Conservation (phyloP, 2,888 invertebrate genomes). For the Pycnomerus fuliginosus region DNA sequence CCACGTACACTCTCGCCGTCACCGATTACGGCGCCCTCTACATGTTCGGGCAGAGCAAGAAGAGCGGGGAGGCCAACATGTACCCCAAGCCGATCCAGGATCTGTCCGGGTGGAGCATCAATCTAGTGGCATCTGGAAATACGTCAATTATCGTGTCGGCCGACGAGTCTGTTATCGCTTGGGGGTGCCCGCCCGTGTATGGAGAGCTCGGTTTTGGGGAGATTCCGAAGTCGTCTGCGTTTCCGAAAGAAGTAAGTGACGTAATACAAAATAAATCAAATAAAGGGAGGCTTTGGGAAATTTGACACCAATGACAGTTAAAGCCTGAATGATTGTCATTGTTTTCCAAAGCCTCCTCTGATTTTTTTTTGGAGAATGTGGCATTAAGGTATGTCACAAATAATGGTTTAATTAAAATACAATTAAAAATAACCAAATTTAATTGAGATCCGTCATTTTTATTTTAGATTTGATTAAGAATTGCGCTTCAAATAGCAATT, state of each 20-base stretch:
- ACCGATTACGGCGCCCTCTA: slow-evolving; percentile 75
- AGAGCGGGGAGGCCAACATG: slow-evolving; percentile 94
- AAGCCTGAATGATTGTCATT: too few relatives aligned
- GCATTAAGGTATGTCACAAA: too few relatives aligned
- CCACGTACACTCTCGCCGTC: slow-evolving; percentile 82
- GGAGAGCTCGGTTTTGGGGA: slow-evolving; percentile 93
- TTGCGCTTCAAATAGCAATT: too few relatives aligned
- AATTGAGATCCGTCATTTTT: too few relatives aligned
- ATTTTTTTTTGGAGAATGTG: too few relatives aligned
- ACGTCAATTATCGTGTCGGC: slow-evolving; percentile 86
- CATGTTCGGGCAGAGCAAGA: slow-evolving; percentile 89
- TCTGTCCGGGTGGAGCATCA: slow-evolving; percentile 89
- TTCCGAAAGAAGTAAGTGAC: slow-evolving; percentile 83
- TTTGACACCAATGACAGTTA: too few relatives aligned
- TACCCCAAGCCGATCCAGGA: slow-evolving; percentile 94
- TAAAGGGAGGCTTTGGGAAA: too few relatives aligned
- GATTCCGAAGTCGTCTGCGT: slow-evolving; percentile 76
- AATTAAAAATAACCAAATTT: too few relatives aligned
- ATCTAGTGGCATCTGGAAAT: slow-evolving; percentile 78
- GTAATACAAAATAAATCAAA: too few relatives aligned
- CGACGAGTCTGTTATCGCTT: slow-evolving; percentile 86
- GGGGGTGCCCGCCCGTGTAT: slow-evolving; percentile 93
- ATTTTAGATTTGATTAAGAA: too few relatives aligned
- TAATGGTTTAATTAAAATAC: too few relatives aligned
- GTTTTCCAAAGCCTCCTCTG: too few relatives aligned